A percentile compares a stretch with the other conserved stretches of the same genome.
Conservation (phyloP, 2,113 vertebrate species). For the Sarotherodon lohbergeri region DNA sequence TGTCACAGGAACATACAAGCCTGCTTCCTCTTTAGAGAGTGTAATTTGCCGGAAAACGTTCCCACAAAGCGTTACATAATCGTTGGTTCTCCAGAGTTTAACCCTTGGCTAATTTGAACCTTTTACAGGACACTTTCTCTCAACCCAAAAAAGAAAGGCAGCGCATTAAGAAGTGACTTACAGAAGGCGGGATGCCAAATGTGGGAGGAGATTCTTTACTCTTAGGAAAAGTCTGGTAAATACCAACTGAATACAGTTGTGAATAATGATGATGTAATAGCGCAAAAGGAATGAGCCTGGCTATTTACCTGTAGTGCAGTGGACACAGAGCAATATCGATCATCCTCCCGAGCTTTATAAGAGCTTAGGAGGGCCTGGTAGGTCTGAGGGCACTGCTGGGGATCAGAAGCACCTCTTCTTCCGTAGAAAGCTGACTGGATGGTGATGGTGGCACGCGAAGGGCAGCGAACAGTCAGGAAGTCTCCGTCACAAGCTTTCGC, state of each 20-base stretch:
- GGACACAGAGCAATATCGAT: slow-evolving; percentile 78
- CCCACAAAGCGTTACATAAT: slow-evolving; percentile 61
- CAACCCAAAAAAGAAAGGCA: not conserved
- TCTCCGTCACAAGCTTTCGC: slow-evolving; percentile 85
- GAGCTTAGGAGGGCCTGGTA: slow-evolving; percentile 67
- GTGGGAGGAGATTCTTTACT: not conserved
- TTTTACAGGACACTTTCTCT: slow-evolving; percentile 13
- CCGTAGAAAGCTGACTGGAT: slow-evolving; percentile 89
- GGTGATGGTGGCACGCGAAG: slow-evolving; percentile 86
- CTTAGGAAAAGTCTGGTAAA: not conserved
- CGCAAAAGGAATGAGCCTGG: not conserved
- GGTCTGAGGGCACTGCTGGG: slow-evolving; percentile 75
- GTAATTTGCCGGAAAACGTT: slow-evolving; percentile 61
- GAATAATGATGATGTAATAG: not conserved
- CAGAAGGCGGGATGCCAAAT: not conserved
- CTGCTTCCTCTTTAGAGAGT: slow-evolving; percentile 38
- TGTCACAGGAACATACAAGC: slow-evolving; percentile 34
- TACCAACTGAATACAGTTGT: not conserved
- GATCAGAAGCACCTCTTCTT: slow-evolving; percentile 70
- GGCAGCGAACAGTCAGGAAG: slow-evolving; percentile 80
- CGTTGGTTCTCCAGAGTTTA: slow-evolving; percentile 8
- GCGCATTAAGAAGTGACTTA: not conserved
- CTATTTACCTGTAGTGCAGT: slow-evolving; percentile 82
- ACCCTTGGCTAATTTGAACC: slow-evolving; percentile 22
- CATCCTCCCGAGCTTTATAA: slow-evolving; percentile 67